These are phyloP conservation scores for Eupleurogrammus muticus DNA, from an alignment of 2,797 vertebrate species.

Conservation along the genomic window DNA sequence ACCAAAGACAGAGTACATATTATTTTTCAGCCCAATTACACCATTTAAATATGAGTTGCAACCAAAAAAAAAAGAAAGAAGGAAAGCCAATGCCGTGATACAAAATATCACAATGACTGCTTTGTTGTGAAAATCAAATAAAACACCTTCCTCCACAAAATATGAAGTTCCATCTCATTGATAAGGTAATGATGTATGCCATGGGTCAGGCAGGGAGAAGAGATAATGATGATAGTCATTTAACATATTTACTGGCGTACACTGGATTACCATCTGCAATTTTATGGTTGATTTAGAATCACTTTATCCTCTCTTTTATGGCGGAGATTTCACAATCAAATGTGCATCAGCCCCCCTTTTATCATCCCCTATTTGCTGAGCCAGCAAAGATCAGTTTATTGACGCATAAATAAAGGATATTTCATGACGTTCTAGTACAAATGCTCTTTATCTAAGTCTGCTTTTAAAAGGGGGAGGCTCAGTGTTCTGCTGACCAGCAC, in stretches of 20 bases:
- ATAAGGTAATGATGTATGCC: slow-evolving; percentile 90
- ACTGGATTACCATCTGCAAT: slow-evolving; percentile 90
- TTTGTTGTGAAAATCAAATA: slow-evolving; percentile 68
- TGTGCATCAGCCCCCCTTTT: slow-evolving; percentile 71
- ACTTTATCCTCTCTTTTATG: slow-evolving; percentile 83
- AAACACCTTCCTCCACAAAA: slow-evolving; percentile 73
- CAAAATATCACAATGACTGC: slow-evolving; percentile 33
- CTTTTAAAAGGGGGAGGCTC: slow-evolving; percentile 37
- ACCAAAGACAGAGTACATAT: slow-evolving; percentile 9
- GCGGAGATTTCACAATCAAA: slow-evolving; percentile 82
- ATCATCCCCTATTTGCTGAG: slow-evolving; percentile 75
- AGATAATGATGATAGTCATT: slow-evolving; percentile 89
- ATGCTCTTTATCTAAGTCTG: slow-evolving; percentile 42
- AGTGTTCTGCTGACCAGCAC: slow-evolving; percentile 23
- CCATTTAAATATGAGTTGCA: slow-evolving; percentile 3
- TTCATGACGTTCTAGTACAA: slow-evolving; percentile 46
- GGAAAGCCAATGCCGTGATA: slow-evolving; percentile 3
- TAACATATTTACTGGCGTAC: slow-evolving; percentile 89
- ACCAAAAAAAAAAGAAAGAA: slow-evolving; percentile 19
- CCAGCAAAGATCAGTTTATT: slow-evolving; percentile 67
- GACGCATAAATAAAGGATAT: slow-evolving; percentile 33
- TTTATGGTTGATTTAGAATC: slow-evolving; percentile 91
- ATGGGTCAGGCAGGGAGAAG: slow-evolving; percentile 86
- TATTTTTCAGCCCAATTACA: slow-evolving; percentile 14
- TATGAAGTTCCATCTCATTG: slow-evolving; percentile 88